Conservation (phyloP, 1,140 invertebrate genomes). For the Anoplophora glabripennis region DNA sequence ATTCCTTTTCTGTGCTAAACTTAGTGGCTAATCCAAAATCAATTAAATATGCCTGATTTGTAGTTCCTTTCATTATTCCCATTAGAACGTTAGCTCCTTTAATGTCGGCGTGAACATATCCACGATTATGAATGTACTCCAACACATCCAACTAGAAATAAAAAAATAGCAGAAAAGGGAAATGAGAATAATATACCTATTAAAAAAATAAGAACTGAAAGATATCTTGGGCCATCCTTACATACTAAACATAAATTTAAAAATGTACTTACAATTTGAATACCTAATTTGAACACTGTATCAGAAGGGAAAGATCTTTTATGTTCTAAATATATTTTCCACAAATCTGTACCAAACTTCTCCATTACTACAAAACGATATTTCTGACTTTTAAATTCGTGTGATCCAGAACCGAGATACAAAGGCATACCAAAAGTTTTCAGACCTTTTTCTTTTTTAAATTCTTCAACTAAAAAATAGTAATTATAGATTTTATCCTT, state of each 20-base stretch:
- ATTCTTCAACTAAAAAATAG: conserved; percentile 68
- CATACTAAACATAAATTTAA: no score
- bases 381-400: conserved; percentile 69
- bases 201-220: no score
- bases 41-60: conserved; percentile 81
- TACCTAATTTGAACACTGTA: conserved; percentile 75
- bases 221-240: no score
- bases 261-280: conserved; percentile 75
- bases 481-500: background rate
- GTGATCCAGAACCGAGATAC: conserved; percentile 79
- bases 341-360: conserved; percentile 85
- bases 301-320: conserved; percentile 67
- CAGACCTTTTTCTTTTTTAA: conserved; percentile 69
- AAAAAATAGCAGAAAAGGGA: conserved; percentile 1
- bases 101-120: conserved; percentile 89
- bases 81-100: conserved; percentile 89
- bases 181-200: background rate
- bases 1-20: conserved; percentile 68
- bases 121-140: conserved; percentile 82
- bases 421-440: conserved; percentile 81
- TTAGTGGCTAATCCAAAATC: conserved; percentile 91
- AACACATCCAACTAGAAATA: conserved; percentile 71
- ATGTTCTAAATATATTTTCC: conserved; percentile 73
- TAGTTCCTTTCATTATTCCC: conserved; percentile 42
- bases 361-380: conserved; percentile 93